Percentiles rank a stretch among this genome's conserved stretches.
Evolutionary conservation across 2,797 vertebrate species (phyloP).

Genomic region (Chromobotia macracanthus): DNA sequence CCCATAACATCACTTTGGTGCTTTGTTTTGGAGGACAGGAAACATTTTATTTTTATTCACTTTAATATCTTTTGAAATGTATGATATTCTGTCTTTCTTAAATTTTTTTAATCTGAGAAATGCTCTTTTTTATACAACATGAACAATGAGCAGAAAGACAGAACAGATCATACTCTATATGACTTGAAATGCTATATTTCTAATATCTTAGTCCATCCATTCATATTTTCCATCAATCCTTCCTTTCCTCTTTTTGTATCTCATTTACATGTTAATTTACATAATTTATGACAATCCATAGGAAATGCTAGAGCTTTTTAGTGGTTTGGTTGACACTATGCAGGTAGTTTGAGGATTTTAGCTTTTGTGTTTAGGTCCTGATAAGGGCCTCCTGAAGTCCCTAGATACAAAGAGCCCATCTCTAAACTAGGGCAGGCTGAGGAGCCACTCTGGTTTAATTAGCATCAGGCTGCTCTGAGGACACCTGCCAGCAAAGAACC

Average conservation of each 20-base stretch:
- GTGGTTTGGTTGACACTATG: conserved; percentile 60
- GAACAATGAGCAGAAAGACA: too few relatives aligned
- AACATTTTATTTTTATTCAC: too few relatives aligned
- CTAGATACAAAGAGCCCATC: conserved; percentile 45
- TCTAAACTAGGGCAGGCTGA: conserved; percentile 30
- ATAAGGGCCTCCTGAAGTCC: conserved; percentile 53
- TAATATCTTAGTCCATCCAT: conserved; percentile 5
- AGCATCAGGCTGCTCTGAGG: conserved; percentile 46
- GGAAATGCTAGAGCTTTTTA: conserved; percentile 62
- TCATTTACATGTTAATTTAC: conserved; percentile 61
- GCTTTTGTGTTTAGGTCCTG: conserved; percentile 61
- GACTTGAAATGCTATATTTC: background rate
- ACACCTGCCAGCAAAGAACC: conserved; percentile 31
- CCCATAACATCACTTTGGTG: background rate
- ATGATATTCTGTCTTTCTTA: too few relatives aligned
- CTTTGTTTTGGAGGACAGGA: background rate
- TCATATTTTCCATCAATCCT: background rate
- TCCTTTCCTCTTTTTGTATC: background rate
- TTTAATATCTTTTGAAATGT: too few relatives aligned
- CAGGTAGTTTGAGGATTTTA: conserved; percentile 54
- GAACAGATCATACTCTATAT: too few relatives aligned
- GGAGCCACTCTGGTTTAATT: conserved; percentile 50
- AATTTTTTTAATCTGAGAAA: too few relatives aligned
- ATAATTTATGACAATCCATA: conserved; percentile 67
- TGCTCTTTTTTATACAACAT: too few relatives aligned